These are phyloP conservation scores for Australoheros facetus DNA, from an alignment of 2,797 vertebrate genomes.

Conservation along the genomic window DNA sequence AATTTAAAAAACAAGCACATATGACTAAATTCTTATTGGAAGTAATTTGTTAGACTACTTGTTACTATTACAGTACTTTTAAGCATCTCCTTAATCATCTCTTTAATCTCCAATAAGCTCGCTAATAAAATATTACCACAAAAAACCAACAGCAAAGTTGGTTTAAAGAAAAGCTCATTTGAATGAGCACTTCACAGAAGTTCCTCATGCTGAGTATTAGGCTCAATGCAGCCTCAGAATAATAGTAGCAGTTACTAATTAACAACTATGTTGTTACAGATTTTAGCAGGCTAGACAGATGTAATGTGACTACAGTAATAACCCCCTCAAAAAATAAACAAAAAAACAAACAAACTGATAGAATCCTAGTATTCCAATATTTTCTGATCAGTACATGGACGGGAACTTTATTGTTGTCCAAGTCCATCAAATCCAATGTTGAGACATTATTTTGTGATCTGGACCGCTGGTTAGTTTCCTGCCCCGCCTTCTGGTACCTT, in stretches of 20 bases:
- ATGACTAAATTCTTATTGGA: background rate
- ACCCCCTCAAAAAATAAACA: too few relatives aligned
- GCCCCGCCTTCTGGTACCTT: constrained; percentile 30
- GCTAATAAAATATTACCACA: background rate
- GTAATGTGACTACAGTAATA: background rate
- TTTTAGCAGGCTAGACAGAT: background rate
- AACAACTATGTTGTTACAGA: too few relatives aligned
- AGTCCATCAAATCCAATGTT: background rate
- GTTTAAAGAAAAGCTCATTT: background rate
- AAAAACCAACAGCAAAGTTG: background rate
- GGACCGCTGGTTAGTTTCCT: constrained; percentile 19
- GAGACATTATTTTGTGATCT: background rate
- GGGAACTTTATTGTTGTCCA: background rate
- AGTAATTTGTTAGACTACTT: background rate
- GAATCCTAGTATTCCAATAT: background rate
- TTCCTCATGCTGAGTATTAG: too few relatives aligned
- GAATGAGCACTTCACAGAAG: background rate
- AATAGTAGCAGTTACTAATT: background rate
- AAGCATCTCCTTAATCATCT: background rate
- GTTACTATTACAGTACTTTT: background rate
- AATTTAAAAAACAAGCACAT: background rate
- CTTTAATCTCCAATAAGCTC: background rate
- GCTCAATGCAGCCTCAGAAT: background rate
- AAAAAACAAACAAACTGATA: background rate
- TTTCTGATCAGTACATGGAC: background rate